Evolutionary conservation across 2,797 vertebrate species (phyloP).

Genomic region (Falco rusticolus): DNA sequence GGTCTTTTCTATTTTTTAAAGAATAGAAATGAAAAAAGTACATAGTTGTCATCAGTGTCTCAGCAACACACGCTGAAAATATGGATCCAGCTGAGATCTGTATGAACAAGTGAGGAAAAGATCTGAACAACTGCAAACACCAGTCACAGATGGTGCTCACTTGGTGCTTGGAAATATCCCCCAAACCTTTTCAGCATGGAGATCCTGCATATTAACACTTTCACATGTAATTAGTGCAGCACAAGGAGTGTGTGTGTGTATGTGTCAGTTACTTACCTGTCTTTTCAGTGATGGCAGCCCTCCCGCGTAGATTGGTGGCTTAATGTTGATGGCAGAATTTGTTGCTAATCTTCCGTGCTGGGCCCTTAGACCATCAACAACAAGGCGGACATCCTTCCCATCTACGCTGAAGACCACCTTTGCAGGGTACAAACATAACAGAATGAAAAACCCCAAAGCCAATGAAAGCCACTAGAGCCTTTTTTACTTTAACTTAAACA

Average conservation of each 20-base stretch:
- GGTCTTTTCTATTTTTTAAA: background rate
- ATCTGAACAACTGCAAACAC: background rate
- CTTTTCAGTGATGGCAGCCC: slow-evolving; percentile 73
- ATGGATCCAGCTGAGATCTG: background rate
- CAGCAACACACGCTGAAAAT: background rate
- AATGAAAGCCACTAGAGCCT: background rate
- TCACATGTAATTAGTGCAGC: background rate
- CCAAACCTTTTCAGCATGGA: background rate
- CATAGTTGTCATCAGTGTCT: background rate
- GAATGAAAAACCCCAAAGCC: background rate
- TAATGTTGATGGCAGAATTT: slow-evolving; percentile 74
- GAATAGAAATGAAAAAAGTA: background rate
- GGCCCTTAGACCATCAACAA: slow-evolving; percentile 88
- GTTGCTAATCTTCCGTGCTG: slow-evolving; percentile 80
- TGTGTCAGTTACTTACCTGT: slow-evolving; percentile 67
- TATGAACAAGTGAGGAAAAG: background rate
- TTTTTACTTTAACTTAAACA: background rate
- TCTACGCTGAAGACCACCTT: slow-evolving; percentile 87
- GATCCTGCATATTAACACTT: background rate
- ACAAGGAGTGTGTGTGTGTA: background rate
- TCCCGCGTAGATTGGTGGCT: slow-evolving; percentile 83
- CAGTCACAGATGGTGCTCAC: background rate
- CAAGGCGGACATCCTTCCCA: slow-evolving; percentile 79
- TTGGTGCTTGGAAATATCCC: background rate
- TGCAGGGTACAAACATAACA: background rate